Conservation (phyloP, 2,113 vertebrate genomes). For the Eudyptes chrysolophus region DNA sequence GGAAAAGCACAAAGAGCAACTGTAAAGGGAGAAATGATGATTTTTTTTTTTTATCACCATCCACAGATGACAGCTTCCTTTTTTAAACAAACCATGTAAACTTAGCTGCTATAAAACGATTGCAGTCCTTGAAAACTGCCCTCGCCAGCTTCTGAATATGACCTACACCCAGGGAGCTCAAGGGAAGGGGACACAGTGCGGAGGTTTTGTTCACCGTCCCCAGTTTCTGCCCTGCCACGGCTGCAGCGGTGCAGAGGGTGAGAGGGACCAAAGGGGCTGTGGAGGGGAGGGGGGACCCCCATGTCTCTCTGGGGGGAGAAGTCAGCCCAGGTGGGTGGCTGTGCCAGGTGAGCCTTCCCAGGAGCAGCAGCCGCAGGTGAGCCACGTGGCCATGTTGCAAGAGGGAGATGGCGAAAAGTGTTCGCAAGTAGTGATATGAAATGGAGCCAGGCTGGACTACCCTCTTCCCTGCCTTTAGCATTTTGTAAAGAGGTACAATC, state of each 20-base stretch:
- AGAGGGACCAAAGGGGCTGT: not conserved
- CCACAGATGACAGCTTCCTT: not conserved
- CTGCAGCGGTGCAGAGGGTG: rapidly evolving
- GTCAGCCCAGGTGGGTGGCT: not conserved
- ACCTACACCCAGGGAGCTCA: not conserved
- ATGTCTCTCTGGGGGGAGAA: not conserved
- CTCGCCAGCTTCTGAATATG: not conserved
- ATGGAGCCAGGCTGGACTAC: not conserved
- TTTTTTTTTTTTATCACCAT: not conserved
- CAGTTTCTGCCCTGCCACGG: not conserved
- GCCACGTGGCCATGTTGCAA: not conserved
- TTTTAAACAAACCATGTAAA: not conserved
- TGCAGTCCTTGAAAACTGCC: not conserved
- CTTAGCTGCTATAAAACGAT: not conserved
- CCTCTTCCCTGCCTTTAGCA: not conserved
- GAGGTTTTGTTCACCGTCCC: not conserved
- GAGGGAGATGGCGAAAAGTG: not conserved
- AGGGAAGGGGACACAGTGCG: rapidly evolving
- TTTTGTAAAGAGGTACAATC: not conserved
- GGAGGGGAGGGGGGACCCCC: rapidly evolving
- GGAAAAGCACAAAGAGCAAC: not conserved
- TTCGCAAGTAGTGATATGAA: not conserved
- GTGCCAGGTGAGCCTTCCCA: not conserved
- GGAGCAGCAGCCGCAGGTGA: not conserved
- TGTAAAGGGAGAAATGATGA: not conserved